Conservation (phyloP, 2,797 vertebrate genomes). For the Syncerus caffer region DNA sequence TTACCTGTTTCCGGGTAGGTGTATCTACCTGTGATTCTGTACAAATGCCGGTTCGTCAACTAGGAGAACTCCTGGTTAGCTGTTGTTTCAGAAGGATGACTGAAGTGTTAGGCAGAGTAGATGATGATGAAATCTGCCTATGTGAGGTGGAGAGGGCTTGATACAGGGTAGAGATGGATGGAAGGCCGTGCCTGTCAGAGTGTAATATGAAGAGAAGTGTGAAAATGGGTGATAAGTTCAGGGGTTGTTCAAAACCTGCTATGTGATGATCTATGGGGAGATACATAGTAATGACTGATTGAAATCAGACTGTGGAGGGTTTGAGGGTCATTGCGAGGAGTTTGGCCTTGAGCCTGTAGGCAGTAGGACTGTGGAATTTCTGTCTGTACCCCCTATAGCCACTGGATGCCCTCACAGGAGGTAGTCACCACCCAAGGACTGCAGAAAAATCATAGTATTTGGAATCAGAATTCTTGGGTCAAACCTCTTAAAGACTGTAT, state of each 20-base stretch:
- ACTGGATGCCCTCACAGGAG: not conserved
- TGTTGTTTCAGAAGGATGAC: not conserved
- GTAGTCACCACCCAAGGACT: not conserved
- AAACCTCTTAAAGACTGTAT: not conserved
- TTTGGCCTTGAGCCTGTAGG: not conserved
- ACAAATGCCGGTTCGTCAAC: not conserved
- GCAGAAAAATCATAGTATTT: not conserved
- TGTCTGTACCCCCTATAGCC: not conserved
- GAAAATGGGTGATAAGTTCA: not conserved
- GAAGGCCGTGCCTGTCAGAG: not conserved
- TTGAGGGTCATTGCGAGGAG: not conserved
- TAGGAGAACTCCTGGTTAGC: not conserved
- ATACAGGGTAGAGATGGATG: not conserved
- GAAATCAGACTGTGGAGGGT: not conserved
- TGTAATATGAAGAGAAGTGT: not conserved
- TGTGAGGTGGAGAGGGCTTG: not conserved
- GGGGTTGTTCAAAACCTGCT: not conserved
- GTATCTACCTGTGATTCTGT: not conserved
- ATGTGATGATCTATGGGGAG: not conserved
- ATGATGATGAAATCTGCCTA: not conserved
- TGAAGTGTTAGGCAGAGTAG: not conserved
- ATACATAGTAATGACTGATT: not conserved
- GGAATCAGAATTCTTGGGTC: not conserved
- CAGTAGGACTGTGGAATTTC: not conserved
- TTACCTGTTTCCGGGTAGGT: not conserved